Percentiles rank a stretch among this genome's conserved stretches.
These are phyloP conservation scores for Saccopteryx leptura DNA, from an alignment of 2,113 vertebrate genomes.

Conservation along the genomic window DNA sequence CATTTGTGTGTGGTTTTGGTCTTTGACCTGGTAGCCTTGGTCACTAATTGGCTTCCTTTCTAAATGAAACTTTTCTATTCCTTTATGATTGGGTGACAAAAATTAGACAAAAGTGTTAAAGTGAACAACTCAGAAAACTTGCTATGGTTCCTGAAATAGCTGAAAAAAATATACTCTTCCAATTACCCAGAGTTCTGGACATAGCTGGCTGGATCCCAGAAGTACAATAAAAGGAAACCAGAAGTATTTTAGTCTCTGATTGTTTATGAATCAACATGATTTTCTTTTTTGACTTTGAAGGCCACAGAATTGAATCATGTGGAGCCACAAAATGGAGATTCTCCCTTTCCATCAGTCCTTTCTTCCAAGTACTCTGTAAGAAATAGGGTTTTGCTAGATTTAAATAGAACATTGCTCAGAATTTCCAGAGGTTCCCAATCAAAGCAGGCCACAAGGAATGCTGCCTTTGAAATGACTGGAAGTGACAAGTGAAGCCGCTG, in stretches of 20 bases:
- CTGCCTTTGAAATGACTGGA: neutral
- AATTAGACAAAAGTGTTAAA: conserved; percentile 15
- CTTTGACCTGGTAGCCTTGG: neutral
- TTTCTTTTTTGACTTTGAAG: conserved; percentile 68
- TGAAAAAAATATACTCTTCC: neutral
- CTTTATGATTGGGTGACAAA: conserved; percentile 39
- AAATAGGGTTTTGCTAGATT: conserved; percentile 5
- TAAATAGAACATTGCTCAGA: neutral
- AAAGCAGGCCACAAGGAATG: conserved; percentile 37
- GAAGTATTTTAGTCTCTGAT: conserved; percentile 68
- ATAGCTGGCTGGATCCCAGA: conserved; percentile 64
- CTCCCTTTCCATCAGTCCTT: neutral
- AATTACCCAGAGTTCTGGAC: conserved; percentile 59
- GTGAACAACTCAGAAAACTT: conserved; percentile 32
- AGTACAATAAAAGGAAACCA: conserved; percentile 77
- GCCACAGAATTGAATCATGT: conserved; percentile 53
- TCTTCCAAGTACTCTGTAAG: neutral
- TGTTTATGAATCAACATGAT: conserved; percentile 70
- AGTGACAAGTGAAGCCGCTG: neutral
- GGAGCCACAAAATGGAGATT: neutral
- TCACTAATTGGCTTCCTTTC: conserved; percentile 26
- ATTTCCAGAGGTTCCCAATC: neutral
- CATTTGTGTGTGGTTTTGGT: conserved; percentile 6
- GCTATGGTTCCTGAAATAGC: conserved; percentile 10
- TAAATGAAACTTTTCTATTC: conserved; percentile 43